Conservation (phyloP, 2,888 invertebrate genomes). For the Apomyelois bistriatella region DNA sequence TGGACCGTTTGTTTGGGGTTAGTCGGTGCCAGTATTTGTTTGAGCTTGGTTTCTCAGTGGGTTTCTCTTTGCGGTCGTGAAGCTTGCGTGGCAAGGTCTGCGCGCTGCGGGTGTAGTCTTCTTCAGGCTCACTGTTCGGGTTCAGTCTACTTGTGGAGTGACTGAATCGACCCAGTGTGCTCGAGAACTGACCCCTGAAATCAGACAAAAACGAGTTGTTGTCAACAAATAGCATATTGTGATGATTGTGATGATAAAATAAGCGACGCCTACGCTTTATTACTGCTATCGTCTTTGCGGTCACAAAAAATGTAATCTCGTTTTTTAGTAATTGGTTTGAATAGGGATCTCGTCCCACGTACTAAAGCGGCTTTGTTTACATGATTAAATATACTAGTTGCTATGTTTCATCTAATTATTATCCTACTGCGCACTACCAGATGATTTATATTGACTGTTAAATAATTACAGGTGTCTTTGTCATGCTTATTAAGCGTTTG, state of each 20-base stretch:
- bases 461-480: constrained; percentile 10
- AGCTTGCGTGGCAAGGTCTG: constrained; percentile 89
- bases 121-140: constrained; percentile 73
- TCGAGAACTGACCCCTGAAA: constrained; percentile 84
- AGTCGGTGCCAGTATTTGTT: constrained; percentile 72
- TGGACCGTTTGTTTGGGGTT: constrained; percentile 77
- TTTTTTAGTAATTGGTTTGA: constrained; percentile 56
- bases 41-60: constrained; percentile 62
- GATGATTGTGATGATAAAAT: constrained; percentile 41
- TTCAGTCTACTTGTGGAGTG: constrained; percentile 88
- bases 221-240: constrained; percentile 35
- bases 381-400: constrained; percentile 30
- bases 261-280: constrained; percentile 58
- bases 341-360: constrained; percentile 67
- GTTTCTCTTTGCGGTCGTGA: constrained; percentile 72
- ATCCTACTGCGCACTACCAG: constrained; percentile 18
- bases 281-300: constrained; percentile 45
- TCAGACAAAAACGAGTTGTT: constrained; percentile 43
- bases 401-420: constrained; percentile 22
- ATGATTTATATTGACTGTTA: constrained; percentile 16
- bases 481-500: constrained; percentile 8
- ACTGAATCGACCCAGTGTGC: constrained; percentile 90
- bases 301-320: constrained; percentile 63
- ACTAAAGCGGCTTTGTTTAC: constrained; percentile 64
- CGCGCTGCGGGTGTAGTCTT: constrained; percentile 81